A percentile compares a stretch with the other conserved stretches of the same genome.
These are phyloP conservation scores for Pimephales promelas DNA, from an alignment of 2,113 vertebrate species.

Conservation along the genomic window DNA sequence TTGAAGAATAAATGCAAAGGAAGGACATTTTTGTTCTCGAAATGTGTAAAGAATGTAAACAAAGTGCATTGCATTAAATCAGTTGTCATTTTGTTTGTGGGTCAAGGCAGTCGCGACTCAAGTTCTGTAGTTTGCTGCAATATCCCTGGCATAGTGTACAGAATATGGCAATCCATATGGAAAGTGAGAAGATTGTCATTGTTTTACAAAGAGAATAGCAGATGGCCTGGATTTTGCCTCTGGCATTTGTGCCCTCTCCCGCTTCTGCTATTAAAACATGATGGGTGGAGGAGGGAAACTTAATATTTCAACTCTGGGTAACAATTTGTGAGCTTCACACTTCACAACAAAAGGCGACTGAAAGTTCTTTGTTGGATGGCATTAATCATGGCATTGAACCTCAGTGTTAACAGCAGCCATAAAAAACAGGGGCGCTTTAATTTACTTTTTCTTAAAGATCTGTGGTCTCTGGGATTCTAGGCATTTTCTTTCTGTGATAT, in stretches of 20 bases:
- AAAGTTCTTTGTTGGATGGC: constrained; percentile 53
- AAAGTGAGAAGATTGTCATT: constrained; percentile 23
- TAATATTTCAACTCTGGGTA: constrained; percentile 55
- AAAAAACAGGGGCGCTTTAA: constrained; percentile 53
- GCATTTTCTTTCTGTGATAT: constrained; percentile 34
- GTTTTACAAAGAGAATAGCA: constrained; percentile 40
- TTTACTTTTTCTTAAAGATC: constrained; percentile 39
- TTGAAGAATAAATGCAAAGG: neutral
- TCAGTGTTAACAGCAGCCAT: constrained; percentile 45
- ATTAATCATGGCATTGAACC: constrained; percentile 59
- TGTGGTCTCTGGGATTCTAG: constrained; percentile 33
- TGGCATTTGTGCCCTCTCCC: constrained; percentile 26
- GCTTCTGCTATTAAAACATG: constrained; percentile 23
- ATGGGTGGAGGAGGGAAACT: constrained; percentile 42
- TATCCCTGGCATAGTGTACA: constrained; percentile 8
- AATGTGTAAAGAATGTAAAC: neutral
- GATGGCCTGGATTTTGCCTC: constrained; percentile 47
- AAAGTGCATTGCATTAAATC: constrained; percentile 7
- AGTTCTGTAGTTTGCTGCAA: neutral
- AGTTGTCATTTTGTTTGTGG: neutral
- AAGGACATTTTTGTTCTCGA: neutral
- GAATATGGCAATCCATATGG: constrained; percentile 10
- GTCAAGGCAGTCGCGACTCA: neutral
- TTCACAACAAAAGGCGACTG: constrained; percentile 45
- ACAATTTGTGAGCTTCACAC: constrained; percentile 58